Percentiles rank a stretch among this genome's conserved stretches.
These are phyloP conservation scores for Tetragonisca angustula DNA, from an alignment of 2,888 invertebrate species.

Conservation along the genomic window DNA sequence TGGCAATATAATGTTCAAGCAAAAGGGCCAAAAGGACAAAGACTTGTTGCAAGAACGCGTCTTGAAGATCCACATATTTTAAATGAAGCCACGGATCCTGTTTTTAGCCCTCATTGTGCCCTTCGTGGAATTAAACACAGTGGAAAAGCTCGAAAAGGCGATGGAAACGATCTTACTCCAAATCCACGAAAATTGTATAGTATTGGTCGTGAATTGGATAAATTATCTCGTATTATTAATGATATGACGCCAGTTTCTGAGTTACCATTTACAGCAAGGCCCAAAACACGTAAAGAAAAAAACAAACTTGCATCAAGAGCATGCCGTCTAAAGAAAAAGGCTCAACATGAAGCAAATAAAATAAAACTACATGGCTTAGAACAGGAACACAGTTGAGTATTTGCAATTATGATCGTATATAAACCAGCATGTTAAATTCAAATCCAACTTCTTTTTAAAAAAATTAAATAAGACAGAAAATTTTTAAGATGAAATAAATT, in stretches of 20 bases:
- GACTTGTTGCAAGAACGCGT: constrained; percentile 93
- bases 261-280: constrained; percentile 93
- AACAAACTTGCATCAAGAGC: constrained; percentile 98
- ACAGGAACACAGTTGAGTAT: constrained; percentile 92
- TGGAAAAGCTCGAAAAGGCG: constrained; percentile 97
- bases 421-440: not conserved
- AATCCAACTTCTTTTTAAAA: not conserved
- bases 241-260: constrained; percentile 98
- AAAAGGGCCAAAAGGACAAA: constrained; percentile 98
- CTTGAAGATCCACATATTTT: constrained; percentile 96
- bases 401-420: not conserved
- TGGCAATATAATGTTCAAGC: constrained; percentile 99
- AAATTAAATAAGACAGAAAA: not conserved
- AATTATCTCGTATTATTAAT: constrained; percentile 95
- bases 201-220: constrained; percentile 96
- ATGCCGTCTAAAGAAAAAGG: constrained; percentile 98
- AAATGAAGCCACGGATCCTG: constrained; percentile 96
- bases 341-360: constrained; percentile 99
- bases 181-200: constrained; percentile 95
- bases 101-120: constrained; percentile 96
- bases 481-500: not conserved
- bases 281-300: constrained; percentile 98
- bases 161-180: constrained; percentile 98
- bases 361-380: constrained; percentile 97
- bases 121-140: constrained; percentile 95